Percentiles rank a stretch among this genome's conserved stretches.
phyloP scores from a whole-genome alignment of 2,113 vertebrate genomes.

The Osmerus mordax region DNA sequence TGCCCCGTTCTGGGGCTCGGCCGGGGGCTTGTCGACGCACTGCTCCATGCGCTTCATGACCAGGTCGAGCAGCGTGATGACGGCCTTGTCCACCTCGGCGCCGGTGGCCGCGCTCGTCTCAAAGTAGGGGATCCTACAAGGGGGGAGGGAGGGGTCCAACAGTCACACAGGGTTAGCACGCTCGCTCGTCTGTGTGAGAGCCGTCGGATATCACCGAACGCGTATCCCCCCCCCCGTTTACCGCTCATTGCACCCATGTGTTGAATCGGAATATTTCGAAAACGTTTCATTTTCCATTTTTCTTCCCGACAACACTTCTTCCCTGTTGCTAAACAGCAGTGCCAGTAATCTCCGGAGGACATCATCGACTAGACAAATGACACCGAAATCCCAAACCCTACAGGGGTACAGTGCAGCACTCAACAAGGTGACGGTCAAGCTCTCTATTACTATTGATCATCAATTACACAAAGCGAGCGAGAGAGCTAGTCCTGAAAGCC shows the following conservation, averaged over 20 bases:
- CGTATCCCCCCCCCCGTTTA: too few species aligned
- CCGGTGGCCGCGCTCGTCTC: slow-evolving; percentile 93
- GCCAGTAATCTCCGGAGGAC: not conserved
- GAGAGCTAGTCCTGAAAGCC: not conserved
- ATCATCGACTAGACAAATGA: not conserved
- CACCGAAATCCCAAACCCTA: not conserved
- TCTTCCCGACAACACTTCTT: too few species aligned
- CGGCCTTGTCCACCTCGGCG: slow-evolving; percentile 83
- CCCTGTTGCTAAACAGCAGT: too few species aligned
- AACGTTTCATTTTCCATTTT: too few species aligned
- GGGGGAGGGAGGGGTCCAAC: not conserved
- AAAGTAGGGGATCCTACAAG: slow-evolving; percentile 85
- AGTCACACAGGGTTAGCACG: too few species aligned
- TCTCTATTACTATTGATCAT: not conserved
- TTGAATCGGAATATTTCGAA: too few species aligned
- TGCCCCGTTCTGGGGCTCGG: slow-evolving; percentile 74
- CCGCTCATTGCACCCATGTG: too few species aligned
- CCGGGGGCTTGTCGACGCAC: slow-evolving; percentile 83
- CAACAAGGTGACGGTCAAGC: not conserved
- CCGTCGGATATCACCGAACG: too few species aligned
- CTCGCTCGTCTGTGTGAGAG: too few species aligned
- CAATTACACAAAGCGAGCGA: not conserved
- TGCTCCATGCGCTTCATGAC: slow-evolving; percentile 98
- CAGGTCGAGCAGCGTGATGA: slow-evolving; percentile 89
- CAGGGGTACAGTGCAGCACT: not conserved